These are phyloP conservation scores for Diprion similis DNA, from an alignment of 1,140 invertebrate genomes.

Conservation along the genomic window DNA sequence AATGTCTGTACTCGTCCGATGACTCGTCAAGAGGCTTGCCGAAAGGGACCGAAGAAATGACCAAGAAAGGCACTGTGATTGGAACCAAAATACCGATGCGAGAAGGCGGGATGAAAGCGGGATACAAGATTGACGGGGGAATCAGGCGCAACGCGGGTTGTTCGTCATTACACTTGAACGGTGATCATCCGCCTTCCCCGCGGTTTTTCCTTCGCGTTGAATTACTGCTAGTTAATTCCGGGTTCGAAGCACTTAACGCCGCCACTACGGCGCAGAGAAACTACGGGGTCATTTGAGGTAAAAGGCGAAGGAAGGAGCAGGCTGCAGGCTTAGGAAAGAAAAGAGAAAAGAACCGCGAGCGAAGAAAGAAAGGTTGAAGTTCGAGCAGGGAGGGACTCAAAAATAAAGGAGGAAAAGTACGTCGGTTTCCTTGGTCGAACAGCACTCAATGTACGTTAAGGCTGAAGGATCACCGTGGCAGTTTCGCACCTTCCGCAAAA, in stretches of 20 bases:
- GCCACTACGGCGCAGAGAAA: not conserved
- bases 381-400: not conserved
- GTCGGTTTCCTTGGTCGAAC: not conserved
- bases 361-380: not conserved
- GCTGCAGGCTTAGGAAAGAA: not conserved
- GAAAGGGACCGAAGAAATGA: no score
- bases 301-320: not conserved
- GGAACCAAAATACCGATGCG: no score
- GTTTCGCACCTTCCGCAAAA: constrained; percentile 1
- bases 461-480: not conserved
- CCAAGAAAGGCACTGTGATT: no score
- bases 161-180: no score
- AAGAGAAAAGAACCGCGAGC: not conserved
- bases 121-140: no score
- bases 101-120: no score
- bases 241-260: constrained; percentile 1
- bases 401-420: constrained; percentile 1
- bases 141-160: no score
- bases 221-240: not conserved
- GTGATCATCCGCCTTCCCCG: no score
- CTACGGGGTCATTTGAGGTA: not conserved
- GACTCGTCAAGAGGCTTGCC: no score
- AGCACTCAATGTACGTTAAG: not conserved
- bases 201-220: no score
- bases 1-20: no score